Percentiles rank a stretch among this genome's conserved stretches.
Conservation (phyloP, 2,113 vertebrate species). For the Cochlearius cochlearius region DNA sequence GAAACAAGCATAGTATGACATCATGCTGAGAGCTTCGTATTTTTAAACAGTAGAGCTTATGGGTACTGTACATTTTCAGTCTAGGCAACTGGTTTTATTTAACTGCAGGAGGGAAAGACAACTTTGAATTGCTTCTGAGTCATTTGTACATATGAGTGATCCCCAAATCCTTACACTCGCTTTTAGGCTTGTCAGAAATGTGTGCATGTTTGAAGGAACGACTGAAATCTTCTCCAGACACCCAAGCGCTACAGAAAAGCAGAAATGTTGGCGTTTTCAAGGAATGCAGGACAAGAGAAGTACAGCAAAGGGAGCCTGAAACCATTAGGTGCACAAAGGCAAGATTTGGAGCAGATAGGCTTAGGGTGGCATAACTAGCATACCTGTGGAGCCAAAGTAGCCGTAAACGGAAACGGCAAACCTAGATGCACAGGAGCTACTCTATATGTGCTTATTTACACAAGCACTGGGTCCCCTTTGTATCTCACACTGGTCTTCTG, state of each 20-base stretch:
- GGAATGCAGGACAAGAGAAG: neutral
- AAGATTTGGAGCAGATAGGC: neutral
- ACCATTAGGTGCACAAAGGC: neutral
- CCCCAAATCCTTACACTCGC: neutral
- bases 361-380: neutral
- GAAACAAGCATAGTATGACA: neutral
- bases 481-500: neutral
- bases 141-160: neutral
- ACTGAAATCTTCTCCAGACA: neutral
- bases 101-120: neutral
- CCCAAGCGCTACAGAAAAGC: neutral
- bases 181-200: neutral
- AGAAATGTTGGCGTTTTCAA: neutral
- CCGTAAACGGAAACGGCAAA: neutral
- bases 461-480: neutral
- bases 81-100: neutral
- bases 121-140: constrained; percentile 13
- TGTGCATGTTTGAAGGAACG: neutral
- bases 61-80: neutral
- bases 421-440: neutral
- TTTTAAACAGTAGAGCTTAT: neutral
- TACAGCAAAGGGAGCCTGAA: neutral
- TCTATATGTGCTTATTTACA: neutral
- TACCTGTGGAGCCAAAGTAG: neutral
- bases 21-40: neutral